Evolutionary conservation across 64 coral and sea anemone genomes (phyloP).

Genomic region (Actinia tenebrosa): DNA sequence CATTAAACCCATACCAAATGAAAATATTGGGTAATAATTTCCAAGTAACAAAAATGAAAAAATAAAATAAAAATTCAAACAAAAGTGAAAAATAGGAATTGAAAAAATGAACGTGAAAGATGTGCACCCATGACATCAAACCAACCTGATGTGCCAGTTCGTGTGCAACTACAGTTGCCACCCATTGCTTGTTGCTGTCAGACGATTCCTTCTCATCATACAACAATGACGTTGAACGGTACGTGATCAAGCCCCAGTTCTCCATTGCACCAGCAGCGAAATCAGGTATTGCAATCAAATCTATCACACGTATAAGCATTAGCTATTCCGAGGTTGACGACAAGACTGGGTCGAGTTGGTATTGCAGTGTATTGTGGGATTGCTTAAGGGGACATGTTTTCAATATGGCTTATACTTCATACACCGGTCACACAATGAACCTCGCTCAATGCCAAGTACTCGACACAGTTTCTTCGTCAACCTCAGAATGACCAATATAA

Average conservation of each 20-base stretch:
- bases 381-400: no score
- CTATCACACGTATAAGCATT: conserved; percentile 11
- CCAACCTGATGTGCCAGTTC: conserved; percentile 93
- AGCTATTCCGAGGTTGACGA: no score
- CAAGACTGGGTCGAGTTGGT: no score
- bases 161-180: conserved; percentile 80
- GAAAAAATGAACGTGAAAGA: background rate
- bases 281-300: conserved; percentile 93
- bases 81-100: conserved; percentile 9
- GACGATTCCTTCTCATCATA: conserved; percentile 77
- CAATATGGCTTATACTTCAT: no score
- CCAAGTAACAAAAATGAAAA: background rate
- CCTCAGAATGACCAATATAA: no score
- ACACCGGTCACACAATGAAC: no score
- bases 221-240: conserved; percentile 77
- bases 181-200: conserved; percentile 75
- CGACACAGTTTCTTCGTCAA: no score
- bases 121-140: conserved; percentile 1
- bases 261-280: conserved; percentile 95
- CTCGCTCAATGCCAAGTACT: no score
- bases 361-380: no score
- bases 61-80: background rate
- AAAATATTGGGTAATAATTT: no score
- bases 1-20: no score
- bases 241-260: conserved; percentile 95